phyloP scores from a whole-genome alignment of 2,113 vertebrate genomes.

The Terrapene triunguis region DNA sequence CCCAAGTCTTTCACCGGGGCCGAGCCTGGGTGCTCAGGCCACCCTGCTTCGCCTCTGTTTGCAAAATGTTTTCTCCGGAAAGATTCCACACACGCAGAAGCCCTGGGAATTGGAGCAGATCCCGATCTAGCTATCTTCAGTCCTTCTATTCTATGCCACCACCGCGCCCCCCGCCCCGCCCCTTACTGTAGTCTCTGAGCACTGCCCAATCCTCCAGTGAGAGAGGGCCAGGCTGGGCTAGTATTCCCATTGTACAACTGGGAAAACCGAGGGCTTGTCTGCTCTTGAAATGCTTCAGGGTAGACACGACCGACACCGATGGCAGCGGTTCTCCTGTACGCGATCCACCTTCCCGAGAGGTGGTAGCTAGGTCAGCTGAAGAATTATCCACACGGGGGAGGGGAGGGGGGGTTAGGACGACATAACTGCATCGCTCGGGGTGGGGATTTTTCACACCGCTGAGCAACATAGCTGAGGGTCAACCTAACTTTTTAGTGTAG shows the following conservation, averaged over 20 bases:
- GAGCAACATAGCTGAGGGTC: too few relatives aligned
- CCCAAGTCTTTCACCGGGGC: background rate
- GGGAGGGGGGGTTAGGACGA: background rate
- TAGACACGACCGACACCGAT: background rate
- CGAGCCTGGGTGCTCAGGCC: background rate
- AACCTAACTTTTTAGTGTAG: background rate
- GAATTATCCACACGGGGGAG: background rate
- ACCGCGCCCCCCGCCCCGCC: too few relatives aligned
- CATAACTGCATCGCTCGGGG: background rate
- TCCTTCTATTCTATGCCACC: background rate
- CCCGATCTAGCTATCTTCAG: background rate
- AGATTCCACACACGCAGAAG: background rate
- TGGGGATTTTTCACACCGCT: background rate
- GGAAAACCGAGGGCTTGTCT: background rate
- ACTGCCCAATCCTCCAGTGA: background rate
- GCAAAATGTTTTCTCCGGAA: background rate
- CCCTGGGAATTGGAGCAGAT: background rate
- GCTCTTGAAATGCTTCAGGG: background rate
- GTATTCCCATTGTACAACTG: background rate
- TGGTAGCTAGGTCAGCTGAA: background rate
- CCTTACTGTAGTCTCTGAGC: background rate
- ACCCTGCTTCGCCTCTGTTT: background rate
- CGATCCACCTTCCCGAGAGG: background rate
- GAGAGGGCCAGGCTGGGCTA: too few relatives aligned
- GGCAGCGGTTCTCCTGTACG: background rate